Conservation (phyloP, 2,113 vertebrate genomes). For the Campylorhamphus procurvoides region DNA sequence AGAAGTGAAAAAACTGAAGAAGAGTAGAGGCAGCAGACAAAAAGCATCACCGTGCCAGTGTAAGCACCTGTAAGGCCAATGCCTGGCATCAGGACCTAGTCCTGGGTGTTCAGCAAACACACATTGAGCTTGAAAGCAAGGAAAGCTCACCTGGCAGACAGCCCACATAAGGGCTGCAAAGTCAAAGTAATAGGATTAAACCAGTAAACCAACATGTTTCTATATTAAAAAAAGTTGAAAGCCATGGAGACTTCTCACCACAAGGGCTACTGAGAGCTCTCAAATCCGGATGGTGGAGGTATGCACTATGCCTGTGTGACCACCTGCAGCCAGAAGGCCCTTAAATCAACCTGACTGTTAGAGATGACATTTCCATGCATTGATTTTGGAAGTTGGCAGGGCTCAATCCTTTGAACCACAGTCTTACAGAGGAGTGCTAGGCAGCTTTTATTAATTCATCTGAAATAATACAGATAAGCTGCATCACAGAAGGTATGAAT, state of each 20-base stretch:
- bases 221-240: not conserved
- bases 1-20: not conserved
- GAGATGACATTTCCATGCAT: not conserved
- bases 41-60: not conserved
- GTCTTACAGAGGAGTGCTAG: not conserved
- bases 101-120: not conserved
- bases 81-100: not conserved
- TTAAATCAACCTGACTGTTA: not conserved
- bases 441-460: not conserved
- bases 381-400: not conserved
- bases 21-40: not conserved
- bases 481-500: not conserved
- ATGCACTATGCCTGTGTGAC: not conserved
- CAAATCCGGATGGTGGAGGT: not conserved
- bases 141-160: not conserved
- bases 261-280: not conserved
- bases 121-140: not conserved
- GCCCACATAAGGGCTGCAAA: not conserved
- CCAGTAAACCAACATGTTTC: not conserved
- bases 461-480: not conserved
- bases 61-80: not conserved
- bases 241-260: not conserved
- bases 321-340: not conserved
- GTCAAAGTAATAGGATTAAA: not conserved
- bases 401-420: not conserved